Evolutionary conservation across 2,797 vertebrate genomes (phyloP), one percentile per base, ranked within the genome.

Genomic region (Liasis olivaceus): DNA sequence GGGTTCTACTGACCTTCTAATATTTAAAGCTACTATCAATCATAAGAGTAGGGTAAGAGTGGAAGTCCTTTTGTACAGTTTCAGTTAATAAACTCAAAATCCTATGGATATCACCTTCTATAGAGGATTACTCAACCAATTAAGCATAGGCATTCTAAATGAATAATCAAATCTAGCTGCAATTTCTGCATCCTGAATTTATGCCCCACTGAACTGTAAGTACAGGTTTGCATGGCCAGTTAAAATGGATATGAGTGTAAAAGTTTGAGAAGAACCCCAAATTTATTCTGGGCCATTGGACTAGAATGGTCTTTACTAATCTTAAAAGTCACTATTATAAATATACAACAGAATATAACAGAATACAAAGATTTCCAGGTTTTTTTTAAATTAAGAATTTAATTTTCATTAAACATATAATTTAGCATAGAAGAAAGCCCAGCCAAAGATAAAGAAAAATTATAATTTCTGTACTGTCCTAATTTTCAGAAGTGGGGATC

Each of bases 31-130:
- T 85, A 66, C 87, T 93, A 93, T 96, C 93, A 93, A 42, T n/a
- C 1, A 0, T 58, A 93, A 90, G 51, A 95, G 93, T 93, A 93
- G 90, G 47, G 92, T 93, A 95, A 92, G 60, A 95, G 89, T 95
- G 22, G 58, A 26, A 85, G 85, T 22, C 85, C 28, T 95, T 96
- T 96, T 96, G 72, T 96, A 87, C 51, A 89, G 89, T 31, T 87
- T 85, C 69, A 96, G 92, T 94, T 95, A 95, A 93, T 94, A 96
- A 93, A 95, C 95, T 94, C 92, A 94, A 94, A 96, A 94, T 85
- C 69, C 92, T 91, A 89, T 85, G 94, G 94, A 96, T 92, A 96
- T 69, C 26, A 87, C 91, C 26, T 93, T n/a, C 72, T 28, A 84
- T 86, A 85, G 6, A 89, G 92, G 87, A 95, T 95, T 95, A 95